A percentile compares a stretch with the other conserved stretches of the same genome.
Conservation (phyloP, 1,140 invertebrate genomes). For the Drosophila asahinai region DNA sequence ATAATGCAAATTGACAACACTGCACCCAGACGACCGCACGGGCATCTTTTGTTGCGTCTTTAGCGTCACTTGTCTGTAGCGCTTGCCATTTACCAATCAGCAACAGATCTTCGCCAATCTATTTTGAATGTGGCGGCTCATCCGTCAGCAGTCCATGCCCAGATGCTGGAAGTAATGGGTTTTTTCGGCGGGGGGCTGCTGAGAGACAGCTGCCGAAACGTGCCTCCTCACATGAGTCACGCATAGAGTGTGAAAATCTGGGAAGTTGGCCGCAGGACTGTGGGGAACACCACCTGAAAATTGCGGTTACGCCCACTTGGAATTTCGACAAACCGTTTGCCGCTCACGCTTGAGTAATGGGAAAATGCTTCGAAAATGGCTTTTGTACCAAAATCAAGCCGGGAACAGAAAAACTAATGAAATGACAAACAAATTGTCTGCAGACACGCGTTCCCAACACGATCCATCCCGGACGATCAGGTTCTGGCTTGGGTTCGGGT, state of each 20-base stretch:
- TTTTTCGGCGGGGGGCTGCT: conserved; percentile 7
- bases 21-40: conserved; percentile 12
- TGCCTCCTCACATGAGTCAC: conserved; percentile 72
- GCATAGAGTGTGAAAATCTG: conserved; percentile 58
- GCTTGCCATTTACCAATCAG: conserved; percentile 60
- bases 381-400: conserved; percentile 44
- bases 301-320: conserved; percentile 33
- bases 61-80: conserved; percentile 37
- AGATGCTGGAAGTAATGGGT: conserved; percentile 37
- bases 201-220: conserved; percentile 69
- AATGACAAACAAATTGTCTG: conserved; percentile 75
- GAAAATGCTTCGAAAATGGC: conserved; percentile 35
- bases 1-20: background rate
- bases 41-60: conserved; percentile 34
- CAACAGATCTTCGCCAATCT: conserved; percentile 69
- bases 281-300: conserved; percentile 33
- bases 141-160: conserved; percentile 60
- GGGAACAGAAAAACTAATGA: conserved; percentile 47
- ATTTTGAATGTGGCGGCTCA: conserved; percentile 66
- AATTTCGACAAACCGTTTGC: conserved; percentile 35
- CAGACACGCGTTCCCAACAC: conserved; percentile 67
- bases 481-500: conserved; percentile 25
- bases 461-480: conserved; percentile 53
- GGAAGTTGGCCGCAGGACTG: background rate
- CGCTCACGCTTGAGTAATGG: conserved; percentile 33